Evolutionary conservation across 1,140 invertebrate genomes (phyloP).

Genomic region (Episyrphus balteatus): DNA sequence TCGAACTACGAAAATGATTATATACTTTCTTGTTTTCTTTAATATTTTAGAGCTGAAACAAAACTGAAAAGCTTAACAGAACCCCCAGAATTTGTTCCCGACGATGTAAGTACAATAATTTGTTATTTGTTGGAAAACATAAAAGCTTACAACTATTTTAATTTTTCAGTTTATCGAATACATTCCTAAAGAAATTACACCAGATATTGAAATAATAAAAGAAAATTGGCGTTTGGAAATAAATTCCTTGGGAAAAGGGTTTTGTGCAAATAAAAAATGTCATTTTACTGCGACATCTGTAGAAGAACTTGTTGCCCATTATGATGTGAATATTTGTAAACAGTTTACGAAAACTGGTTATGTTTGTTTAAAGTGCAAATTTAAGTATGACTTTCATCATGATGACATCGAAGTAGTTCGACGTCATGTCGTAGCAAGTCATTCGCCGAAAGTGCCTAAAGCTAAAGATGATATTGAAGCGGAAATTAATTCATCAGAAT

Average conservation of each 20-base stretch:
- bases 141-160: not conserved
- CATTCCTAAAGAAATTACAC: too few species aligned
- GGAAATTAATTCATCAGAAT: conserved; percentile 1
- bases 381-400: not conserved
- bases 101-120: not conserved
- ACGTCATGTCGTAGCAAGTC: too few species aligned
- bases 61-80: conserved; percentile 19
- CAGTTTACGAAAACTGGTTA: conserved; percentile 1
- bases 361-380: conserved; percentile 3
- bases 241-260: not conserved
- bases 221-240: not conserved
- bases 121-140: not conserved
- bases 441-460: too few species aligned
- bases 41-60: conserved; percentile 19
- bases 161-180: not conserved
- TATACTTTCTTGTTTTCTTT: too few species aligned
- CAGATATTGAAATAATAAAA: not conserved
- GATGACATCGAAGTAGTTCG: not conserved
- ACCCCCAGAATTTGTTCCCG: not conserved
- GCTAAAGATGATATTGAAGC: conserved; percentile 11
- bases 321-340: too few species aligned
- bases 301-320: too few species aligned
- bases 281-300: not conserved
- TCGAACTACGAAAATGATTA: too few species aligned
- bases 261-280: conserved; percentile 2